Base-by-base conservation (phyloP, 1,140 invertebrate species). In the Leptoteleia sp. region DNA sequence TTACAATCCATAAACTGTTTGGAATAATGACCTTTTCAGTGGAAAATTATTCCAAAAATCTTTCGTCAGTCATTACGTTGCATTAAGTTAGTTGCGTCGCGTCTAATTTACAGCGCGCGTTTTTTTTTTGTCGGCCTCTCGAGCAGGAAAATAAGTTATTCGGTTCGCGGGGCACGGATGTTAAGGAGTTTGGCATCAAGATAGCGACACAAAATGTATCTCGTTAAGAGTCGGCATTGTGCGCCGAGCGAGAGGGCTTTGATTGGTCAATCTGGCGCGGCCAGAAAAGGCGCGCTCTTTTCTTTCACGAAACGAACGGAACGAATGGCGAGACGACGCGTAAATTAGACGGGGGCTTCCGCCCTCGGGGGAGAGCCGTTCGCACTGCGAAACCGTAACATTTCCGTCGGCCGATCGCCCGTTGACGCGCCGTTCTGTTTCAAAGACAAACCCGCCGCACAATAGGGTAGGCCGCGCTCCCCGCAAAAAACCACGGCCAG, bases 161-260 rank as follows among this genome's bases (percentile, higher is more conserved):
- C 50, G 76, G 50, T 79, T 79, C 76, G 37, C 43, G 31, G 57
- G 55, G 29, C 55, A 73, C 50, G 48, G 62, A 73, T 68, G 55
- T 61, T 47, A 71, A 73, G 50, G 25, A 70, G 62, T 61, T 68
- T 65, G 27, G 76, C 50, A 79, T 70, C 68, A 70, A 73, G 76
- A 73, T 72, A 72, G 68, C 68, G 48, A 64, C 55, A 12, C 61
- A 61, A 73, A 64, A 11, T 67, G 67, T 65, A 75, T 75, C 80
- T 88, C 85, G 85, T 87, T 84, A 87, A 86, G 80, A 47, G 72
- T n/a, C 47, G 68, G 82, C 50, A 87, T 87, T 86, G 85, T 87
- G 80, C 72, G 81, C 76, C 81, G 80, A n/a, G n/a, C 80, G 79
- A 79, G 80, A 71, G 79, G 76, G 79, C 70, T 85, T 87, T 87